Conservation (phyloP, 2,888 invertebrate species). For the Odontocerum albicorne region DNA sequence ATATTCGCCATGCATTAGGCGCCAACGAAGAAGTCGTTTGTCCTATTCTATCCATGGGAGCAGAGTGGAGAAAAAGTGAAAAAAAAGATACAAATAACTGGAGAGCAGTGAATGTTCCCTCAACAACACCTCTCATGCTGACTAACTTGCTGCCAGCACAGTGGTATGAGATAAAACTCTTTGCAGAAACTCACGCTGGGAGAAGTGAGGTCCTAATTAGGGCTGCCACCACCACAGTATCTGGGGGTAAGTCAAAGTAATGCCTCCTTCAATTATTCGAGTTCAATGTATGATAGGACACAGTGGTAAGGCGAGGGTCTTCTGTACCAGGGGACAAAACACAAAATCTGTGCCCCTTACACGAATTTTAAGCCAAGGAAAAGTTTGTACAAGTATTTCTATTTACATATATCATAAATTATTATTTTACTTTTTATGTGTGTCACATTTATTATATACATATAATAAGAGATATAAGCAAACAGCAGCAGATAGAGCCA, state of each 20-base stretch:
- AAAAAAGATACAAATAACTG: constrained; percentile 42
- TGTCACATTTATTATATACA: no score
- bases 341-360: no score
- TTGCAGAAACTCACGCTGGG: constrained; percentile 73
- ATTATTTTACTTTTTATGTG: no score
- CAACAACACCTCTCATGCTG: constrained; percentile 40
- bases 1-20: constrained; percentile 47
- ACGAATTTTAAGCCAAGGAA: no score
- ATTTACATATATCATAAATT: no score
- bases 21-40: constrained; percentile 43
- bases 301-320: no score
- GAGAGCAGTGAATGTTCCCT: constrained; percentile 45
- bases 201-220: constrained; percentile 66
- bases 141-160: constrained; percentile 70
- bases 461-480: no score
- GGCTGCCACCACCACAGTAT: constrained; percentile 73
- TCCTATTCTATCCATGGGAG: constrained; percentile 50
- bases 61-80: constrained; percentile 52
- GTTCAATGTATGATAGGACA: no score
- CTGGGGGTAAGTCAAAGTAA: constrained; percentile 65
- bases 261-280: no score
- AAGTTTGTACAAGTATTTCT: no score
- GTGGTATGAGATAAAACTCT: constrained; percentile 72
- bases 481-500: no score
- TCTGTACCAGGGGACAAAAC: no score